Evolutionary conservation across 1,140 invertebrate species (phyloP).

Genomic region (Lordiphosa stackelbergi): DNA sequence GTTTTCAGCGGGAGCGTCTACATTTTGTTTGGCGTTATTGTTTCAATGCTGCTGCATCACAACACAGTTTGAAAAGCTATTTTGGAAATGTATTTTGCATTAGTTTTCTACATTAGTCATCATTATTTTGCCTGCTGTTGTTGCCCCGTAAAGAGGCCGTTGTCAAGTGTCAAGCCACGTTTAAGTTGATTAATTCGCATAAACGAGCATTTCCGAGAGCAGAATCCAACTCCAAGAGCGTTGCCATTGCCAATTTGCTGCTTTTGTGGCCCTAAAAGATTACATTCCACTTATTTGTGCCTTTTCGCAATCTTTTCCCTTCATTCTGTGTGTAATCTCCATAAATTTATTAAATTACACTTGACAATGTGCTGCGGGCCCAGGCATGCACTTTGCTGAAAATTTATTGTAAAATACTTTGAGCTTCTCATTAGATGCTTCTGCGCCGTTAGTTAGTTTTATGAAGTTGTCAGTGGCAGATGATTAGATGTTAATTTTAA

Average conservation of each 20-base stretch:
- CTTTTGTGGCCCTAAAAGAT: constrained; percentile 17
- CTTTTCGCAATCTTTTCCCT: constrained; percentile 38
- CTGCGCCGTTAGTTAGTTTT: constrained; percentile 16
- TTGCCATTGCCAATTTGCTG: constrained; percentile 48
- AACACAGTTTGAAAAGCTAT: constrained; percentile 32
- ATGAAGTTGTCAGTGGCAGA: constrained; percentile 19
- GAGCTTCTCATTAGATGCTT: constrained; percentile 22
- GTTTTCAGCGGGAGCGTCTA: constrained; percentile 17
- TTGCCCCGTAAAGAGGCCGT: constrained; percentile 16
- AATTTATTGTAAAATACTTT: constrained; percentile 7
- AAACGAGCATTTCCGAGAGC: constrained; percentile 51
- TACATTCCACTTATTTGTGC: constrained; percentile 18
- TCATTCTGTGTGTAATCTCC: constrained; percentile 38
- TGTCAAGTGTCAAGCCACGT: constrained; percentile 44
- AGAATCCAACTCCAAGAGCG: constrained; percentile 6
- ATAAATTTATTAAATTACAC: constrained; percentile 68
- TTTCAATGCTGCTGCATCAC: constrained; percentile 37
- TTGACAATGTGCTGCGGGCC: constrained; percentile 33
- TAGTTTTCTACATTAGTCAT: constrained; percentile 20
- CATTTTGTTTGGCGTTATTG: constrained; percentile 40
- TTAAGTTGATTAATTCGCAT: constrained; percentile 56
- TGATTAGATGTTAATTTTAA: constrained; percentile 1
- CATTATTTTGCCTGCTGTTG: constrained; percentile 14
- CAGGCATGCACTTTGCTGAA: constrained; percentile 1
- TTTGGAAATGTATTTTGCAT: constrained; percentile 1